Conservation (phyloP, 2,113 vertebrate genomes). For the Aleadryas rufinucha region DNA sequence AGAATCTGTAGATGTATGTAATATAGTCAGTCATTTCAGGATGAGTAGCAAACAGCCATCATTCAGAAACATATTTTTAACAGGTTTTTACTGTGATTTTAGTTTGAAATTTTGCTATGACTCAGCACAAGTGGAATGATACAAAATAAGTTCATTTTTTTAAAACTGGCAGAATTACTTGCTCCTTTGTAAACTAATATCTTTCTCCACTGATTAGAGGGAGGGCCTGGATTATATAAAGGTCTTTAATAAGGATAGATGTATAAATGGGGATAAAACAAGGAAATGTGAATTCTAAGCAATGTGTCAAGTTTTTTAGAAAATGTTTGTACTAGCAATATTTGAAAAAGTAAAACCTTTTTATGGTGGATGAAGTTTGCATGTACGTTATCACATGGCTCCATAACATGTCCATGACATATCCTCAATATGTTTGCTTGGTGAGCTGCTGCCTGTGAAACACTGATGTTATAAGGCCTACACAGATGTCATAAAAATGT, state of each 20-base stretch:
- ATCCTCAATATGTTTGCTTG: background rate
- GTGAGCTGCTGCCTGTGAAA: background rate
- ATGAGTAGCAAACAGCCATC: background rate
- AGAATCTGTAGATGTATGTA: background rate
- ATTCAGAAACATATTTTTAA: background rate
- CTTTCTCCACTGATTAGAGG: background rate
- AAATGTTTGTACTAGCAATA: background rate
- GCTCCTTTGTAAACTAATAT: background rate
- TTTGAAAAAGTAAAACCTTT: background rate
- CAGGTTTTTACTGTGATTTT: background rate
- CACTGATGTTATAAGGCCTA: background rate
- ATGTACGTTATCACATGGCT: background rate
- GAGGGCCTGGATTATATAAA: background rate
- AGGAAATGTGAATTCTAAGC: background rate
- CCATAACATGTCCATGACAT: background rate
- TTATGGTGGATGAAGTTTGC: background rate
- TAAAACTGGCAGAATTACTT: background rate
- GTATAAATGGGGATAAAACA: background rate
- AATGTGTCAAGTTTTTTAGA: background rate
- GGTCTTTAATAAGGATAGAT: background rate
- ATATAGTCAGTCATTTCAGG: background rate
- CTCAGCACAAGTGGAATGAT: background rate
- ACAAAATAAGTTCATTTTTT: background rate
- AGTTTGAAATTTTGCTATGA: background rate
- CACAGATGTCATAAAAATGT: background rate